phyloP scores from a whole-genome alignment of 2,797 vertebrate species.

The Poecile montanus region DNA sequence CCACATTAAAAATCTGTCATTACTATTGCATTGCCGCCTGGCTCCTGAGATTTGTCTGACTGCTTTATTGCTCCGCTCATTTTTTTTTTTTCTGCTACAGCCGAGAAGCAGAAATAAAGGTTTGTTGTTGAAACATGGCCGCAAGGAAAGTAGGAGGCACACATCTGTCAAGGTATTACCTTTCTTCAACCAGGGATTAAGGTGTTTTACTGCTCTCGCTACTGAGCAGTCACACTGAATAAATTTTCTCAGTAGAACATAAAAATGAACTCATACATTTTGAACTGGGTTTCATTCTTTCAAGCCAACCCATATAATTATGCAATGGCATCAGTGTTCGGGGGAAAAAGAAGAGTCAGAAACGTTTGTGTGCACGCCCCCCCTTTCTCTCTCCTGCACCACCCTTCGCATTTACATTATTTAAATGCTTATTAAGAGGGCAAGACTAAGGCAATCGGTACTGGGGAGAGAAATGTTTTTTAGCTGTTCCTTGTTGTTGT shows the following conservation, averaged over 20 bases:
- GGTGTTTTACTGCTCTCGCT: conserved; percentile 85
- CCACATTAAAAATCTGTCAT: conserved; percentile 91
- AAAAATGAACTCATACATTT: conserved; percentile 83
- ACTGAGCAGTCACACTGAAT: conserved; percentile 85
- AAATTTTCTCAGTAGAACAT: conserved; percentile 84
- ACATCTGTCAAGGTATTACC: conserved; percentile 97
- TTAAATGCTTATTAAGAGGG: conserved; percentile 64
- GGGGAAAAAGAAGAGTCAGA: conserved; percentile 57
- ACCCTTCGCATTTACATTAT: conserved; percentile 59
- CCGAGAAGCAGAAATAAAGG: conserved; percentile 82
- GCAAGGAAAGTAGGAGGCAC: conserved; percentile 87
- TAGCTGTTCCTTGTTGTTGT: background rate
- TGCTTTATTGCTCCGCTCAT: conserved; percentile 85
- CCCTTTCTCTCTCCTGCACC: conserved; percentile 16
- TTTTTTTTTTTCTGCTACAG: conserved; percentile 79
- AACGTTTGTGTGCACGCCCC: conserved; percentile 29
- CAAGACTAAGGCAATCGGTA: background rate
- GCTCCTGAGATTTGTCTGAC: conserved; percentile 91
- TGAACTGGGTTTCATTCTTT: conserved; percentile 79
- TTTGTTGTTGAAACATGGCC: conserved; percentile 87
- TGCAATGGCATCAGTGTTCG: conserved; percentile 63
- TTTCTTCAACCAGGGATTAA: conserved; percentile 92
- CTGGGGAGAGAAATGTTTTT: background rate
- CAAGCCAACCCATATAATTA: conserved; percentile 76
- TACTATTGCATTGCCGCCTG: conserved; percentile 84